Percentiles rank a stretch among this genome's conserved stretches.
phyloP scores from a whole-genome alignment of 2,113 vertebrate genomes.

The Phylloscopus whistleri region DNA sequence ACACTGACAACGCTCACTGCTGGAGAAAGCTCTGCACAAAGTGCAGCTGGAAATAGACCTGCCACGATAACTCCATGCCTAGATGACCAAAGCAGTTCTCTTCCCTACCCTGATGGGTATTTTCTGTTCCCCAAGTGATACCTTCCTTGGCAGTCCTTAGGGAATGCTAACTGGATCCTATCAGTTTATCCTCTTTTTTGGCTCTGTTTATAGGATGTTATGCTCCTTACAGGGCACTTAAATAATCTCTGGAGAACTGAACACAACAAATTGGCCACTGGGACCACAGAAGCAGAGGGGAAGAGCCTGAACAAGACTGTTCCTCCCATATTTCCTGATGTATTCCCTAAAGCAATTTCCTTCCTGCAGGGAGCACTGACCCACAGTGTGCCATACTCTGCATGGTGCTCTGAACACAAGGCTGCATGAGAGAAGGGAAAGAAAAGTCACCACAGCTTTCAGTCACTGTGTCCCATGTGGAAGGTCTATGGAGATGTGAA shows the following conservation, averaged over 20 bases:
- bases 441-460: neutral
- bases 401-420: neutral
- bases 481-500: neutral
- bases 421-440: neutral
- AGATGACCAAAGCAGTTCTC: neutral
- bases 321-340: neutral
- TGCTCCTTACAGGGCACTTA: neutral
- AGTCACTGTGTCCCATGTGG: rapidly evolving
- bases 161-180: neutral
- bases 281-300: neutral
- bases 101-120: neutral
- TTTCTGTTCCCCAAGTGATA: neutral
- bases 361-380: neutral
- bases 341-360: neutral
- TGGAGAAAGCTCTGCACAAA: neutral
- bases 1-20: neutral
- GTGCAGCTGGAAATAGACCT: neutral
- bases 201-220: neutral
- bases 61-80: neutral
- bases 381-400: rapidly evolving
- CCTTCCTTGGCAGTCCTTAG: neutral
- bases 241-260: neutral
- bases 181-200: neutral
- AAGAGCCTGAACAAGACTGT: neutral
- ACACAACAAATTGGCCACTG: neutral